These are phyloP conservation scores for Sanderia malayensis DNA, from an alignment of 30 jellyfish, hydroid and myxozoan species.

Conservation along the genomic window DNA sequence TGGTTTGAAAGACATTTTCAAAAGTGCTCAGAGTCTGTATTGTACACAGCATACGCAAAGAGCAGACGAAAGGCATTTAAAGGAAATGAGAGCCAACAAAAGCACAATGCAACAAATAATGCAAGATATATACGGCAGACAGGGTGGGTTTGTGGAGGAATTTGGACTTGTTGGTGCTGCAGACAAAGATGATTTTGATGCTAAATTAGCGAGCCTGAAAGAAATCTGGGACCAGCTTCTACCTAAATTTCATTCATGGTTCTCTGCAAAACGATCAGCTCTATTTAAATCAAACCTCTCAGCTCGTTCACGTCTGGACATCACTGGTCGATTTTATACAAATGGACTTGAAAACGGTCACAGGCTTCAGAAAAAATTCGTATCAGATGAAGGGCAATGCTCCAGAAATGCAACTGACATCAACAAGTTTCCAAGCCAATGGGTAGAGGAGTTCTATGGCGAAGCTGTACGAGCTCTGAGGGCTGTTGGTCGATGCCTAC, in stretches of 20 bases:
- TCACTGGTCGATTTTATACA: constrained; percentile 41
- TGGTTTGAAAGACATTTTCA: constrained; percentile 38
- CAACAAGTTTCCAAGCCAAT: background rate
- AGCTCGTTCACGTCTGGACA: constrained; percentile 40
- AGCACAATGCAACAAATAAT: constrained; percentile 45
- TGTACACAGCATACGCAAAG: constrained; percentile 59
- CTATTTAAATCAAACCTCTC: constrained; percentile 26
- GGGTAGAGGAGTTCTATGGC: constrained; percentile 15
- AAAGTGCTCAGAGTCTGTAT: constrained; percentile 35
- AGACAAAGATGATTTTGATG: constrained; percentile 27
- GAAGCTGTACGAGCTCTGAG: constrained; percentile 38
- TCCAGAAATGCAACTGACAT: background rate
- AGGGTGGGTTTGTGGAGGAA: constrained; percentile 22
- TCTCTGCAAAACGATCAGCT: constrained; percentile 16
- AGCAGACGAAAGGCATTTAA: constrained; percentile 36
- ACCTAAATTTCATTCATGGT: constrained; percentile 50
- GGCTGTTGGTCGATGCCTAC: constrained; percentile 19
- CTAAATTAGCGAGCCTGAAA: constrained; percentile 20
- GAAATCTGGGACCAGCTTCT: constrained; percentile 43
- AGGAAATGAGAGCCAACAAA: constrained; percentile 42
- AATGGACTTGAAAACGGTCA: constrained; percentile 34
- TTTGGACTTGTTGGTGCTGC: constrained; percentile 49
- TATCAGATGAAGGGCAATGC: constrained; percentile 6
- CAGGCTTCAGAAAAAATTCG: constrained; percentile 16
- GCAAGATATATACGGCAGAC: constrained; percentile 58